A percentile compares a stretch with the other conserved stretches of the same genome.
These are phyloP conservation scores for Diprion similis DNA, from an alignment of 1,140 invertebrate genomes.

Conservation along the genomic window DNA sequence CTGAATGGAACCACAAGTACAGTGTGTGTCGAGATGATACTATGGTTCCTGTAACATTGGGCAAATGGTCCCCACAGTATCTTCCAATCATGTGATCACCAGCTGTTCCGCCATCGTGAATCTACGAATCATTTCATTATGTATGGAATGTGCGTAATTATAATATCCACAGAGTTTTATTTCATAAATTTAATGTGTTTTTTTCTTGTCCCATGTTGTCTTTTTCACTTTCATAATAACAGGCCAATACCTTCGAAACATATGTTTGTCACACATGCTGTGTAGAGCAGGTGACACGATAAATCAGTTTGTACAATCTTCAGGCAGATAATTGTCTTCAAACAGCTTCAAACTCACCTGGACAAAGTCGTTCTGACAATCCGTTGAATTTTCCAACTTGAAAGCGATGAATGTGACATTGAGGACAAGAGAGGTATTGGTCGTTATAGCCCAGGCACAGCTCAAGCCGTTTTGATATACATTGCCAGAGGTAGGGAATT, in stretches of 20 bases:
- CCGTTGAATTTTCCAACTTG: conserved; percentile 68
- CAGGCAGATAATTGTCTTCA: no score
- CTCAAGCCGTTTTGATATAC: conserved; percentile 71
- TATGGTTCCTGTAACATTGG: conserved; percentile 70
- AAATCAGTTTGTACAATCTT: no score
- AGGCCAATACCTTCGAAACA: no score
- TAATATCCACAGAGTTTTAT: no score
- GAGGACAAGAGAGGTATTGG: conserved; percentile 70
- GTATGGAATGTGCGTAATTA: no score
- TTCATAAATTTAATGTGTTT: no score
- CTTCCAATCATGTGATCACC: conserved; percentile 74
- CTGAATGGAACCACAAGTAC: conserved; percentile 82
- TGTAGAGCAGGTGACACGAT: no score
- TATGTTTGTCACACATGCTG: no score
- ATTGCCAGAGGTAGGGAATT: conserved; percentile 68
- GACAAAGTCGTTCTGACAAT: conserved; percentile 74
- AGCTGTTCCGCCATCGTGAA: conserved; percentile 79
- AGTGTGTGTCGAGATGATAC: conserved; percentile 75
- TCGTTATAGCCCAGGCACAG: conserved; percentile 83
- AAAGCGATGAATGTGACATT: conserved; percentile 82
- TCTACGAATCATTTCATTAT: conserved; percentile 56
- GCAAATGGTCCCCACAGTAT: conserved; percentile 75
- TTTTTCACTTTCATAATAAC: no score
- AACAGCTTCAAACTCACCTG: conserved; percentile 59
- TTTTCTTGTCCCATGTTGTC: no score